These are phyloP conservation scores for Rhagonycha fulva DNA, from an alignment of 2,888 invertebrate species.

Conservation along the genomic window DNA sequence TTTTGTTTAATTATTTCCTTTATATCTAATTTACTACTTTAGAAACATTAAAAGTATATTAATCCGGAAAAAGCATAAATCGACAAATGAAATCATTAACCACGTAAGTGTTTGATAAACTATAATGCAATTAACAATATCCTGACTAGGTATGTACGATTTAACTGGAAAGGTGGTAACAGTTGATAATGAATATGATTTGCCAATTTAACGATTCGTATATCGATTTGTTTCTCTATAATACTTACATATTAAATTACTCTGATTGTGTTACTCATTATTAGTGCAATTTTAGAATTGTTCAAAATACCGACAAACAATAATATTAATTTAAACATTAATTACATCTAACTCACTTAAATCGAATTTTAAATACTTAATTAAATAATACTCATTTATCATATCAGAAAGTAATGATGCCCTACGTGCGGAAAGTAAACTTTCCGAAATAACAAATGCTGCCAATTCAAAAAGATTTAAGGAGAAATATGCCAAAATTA, in stretches of 20 bases:
- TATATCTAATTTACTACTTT: not conserved
- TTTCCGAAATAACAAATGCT: not conserved
- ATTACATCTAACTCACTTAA: not conserved
- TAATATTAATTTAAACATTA: not conserved
- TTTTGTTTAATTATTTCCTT: not conserved
- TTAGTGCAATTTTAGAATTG: not conserved
- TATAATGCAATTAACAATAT: conserved; percentile 7
- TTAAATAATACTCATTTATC: not conserved
- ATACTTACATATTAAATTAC: conserved; percentile 3
- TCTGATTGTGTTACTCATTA: conserved; percentile 7
- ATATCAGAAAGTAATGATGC: not conserved
- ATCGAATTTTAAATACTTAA: not conserved
- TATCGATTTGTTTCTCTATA: conserved; percentile 1
- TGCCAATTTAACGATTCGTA: conserved; percentile 10
- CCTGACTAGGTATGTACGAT: conserved; percentile 5
- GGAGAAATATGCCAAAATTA: not conserved
- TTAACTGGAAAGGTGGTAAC: conserved; percentile 14
- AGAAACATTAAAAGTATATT: not conserved
- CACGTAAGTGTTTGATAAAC: conserved; percentile 15
- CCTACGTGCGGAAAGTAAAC: not conserved
- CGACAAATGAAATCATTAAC: conserved; percentile 8
- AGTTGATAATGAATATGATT: conserved; percentile 9
- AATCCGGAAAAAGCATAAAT: conserved; percentile 1
- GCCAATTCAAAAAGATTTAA: not conserved
- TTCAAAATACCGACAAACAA: not conserved